phyloP scores from a whole-genome alignment of 2,113 vertebrate genomes.

The Alaudala cheleensis region DNA sequence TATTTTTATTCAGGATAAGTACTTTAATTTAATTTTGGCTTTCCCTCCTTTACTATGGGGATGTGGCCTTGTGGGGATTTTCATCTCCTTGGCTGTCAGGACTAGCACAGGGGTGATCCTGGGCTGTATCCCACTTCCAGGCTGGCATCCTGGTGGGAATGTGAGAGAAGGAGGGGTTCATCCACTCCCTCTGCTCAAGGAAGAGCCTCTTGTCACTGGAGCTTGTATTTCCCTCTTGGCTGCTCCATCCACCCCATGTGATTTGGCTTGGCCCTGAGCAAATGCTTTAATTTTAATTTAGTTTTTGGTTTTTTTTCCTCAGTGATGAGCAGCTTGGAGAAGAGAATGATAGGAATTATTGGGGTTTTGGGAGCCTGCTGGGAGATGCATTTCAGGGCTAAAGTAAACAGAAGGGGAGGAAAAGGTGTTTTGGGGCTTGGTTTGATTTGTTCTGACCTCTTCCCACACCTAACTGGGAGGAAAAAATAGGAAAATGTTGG shows the following conservation, averaged over 20 bases:
- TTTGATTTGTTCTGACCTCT: background rate
- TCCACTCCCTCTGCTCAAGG: background rate
- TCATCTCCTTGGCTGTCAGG: background rate
- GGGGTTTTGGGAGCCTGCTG: background rate
- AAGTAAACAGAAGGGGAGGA: background rate
- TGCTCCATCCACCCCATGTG: background rate
- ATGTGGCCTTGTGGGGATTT: background rate
- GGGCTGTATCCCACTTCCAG: background rate
- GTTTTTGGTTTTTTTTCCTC: background rate
- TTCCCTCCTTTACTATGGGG: fast-evolving
- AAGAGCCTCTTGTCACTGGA: background rate
- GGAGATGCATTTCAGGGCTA: background rate
- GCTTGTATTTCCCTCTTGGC: background rate
- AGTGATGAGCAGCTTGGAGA: background rate
- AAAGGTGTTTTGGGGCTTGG: background rate
- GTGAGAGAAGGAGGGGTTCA: background rate
- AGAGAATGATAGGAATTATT: background rate
- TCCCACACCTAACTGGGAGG: background rate
- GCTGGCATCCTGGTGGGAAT: background rate
- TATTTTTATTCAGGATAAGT: background rate
- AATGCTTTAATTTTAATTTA: background rate
- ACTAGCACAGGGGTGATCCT: background rate
- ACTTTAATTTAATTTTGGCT: background rate
- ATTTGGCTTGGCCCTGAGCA: background rate
- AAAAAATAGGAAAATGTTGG: background rate